A percentile compares a stretch with the other conserved stretches of the same genome.
These are phyloP conservation scores for Okapia johnstoni DNA, from an alignment of 2,113 vertebrate genomes.

Conservation along the genomic window DNA sequence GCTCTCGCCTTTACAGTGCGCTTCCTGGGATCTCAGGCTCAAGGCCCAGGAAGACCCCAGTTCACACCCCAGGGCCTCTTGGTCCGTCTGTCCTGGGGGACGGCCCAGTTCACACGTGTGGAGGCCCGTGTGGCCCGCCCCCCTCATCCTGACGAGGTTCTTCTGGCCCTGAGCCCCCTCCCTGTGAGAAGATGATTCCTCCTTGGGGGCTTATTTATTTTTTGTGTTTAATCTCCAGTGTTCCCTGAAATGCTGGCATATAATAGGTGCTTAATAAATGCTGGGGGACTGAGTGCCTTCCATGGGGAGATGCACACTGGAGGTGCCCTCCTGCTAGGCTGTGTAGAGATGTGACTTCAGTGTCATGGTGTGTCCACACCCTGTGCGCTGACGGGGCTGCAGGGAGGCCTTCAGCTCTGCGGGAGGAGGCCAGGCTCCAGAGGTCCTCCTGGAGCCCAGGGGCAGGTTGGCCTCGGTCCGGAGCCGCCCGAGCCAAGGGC, in stretches of 20 bases:
- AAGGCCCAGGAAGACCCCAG: no score
- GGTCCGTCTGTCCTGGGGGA: neutral
- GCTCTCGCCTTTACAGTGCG: accelerated
- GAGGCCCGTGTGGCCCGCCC: neutral
- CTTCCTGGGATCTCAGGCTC: neutral
- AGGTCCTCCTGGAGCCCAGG: neutral
- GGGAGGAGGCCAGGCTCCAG: neutral
- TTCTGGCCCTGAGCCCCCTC: neutral
- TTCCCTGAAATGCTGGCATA: neutral
- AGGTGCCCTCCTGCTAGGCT: neutral
- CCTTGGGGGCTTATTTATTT: no score
- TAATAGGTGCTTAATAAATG: neutral
- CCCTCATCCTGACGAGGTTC: neutral
- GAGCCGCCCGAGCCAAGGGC: neutral
- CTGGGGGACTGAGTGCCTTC: neutral
- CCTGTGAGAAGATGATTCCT: no score
- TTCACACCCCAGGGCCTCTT: neutral
- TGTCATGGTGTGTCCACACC: accelerated
- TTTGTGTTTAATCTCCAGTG: neutral
- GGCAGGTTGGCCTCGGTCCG: accelerated
- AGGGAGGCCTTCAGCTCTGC: neutral
- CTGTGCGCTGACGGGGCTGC: neutral
- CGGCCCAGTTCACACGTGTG: accelerated
- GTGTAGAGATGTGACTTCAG: accelerated
- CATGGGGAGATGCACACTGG: neutral